phyloP scores from a whole-genome alignment of 2,797 vertebrate genomes.

The Sebastes trivittatus region DNA sequence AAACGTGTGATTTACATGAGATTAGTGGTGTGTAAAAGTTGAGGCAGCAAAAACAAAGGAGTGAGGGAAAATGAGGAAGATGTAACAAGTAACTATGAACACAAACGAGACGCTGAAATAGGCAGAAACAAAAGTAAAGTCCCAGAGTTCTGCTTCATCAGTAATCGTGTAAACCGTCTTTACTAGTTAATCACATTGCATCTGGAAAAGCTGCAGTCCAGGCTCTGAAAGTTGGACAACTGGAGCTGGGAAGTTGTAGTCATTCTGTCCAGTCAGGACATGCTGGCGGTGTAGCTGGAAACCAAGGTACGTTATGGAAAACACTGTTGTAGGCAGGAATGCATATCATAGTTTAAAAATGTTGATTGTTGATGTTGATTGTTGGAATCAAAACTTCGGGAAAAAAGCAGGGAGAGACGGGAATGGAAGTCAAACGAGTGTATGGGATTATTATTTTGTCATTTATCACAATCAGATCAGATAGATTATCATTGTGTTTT shows the following conservation, averaged over 20 bases:
- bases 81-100: background rate
- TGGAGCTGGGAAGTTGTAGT: background rate
- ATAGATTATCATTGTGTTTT: too few species aligned
- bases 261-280: background rate
- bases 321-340: background rate
- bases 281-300: background rate
- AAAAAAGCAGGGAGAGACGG: too few species aligned
- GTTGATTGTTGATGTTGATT: too few species aligned
- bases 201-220: slow-evolving; percentile 23
- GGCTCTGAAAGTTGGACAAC: background rate
- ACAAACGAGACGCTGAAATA: slow-evolving; percentile 3
- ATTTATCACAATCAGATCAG: too few species aligned
- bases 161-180: slow-evolving; percentile 19
- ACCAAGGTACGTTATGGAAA: background rate
- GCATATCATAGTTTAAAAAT: too few species aligned
- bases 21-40: background rate
- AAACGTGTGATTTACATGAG: slow-evolving; percentile 1
- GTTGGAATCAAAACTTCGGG: too few species aligned
- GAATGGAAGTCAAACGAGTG: too few species aligned
- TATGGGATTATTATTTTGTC: too few species aligned
- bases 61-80: background rate
- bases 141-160: background rate
- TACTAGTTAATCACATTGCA: slow-evolving; percentile 13
- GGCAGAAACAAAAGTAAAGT: background rate
- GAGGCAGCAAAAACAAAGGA: slow-evolving; percentile 1